Evolutionary conservation across 1,140 invertebrate species (phyloP), one percentile per base, ranked within the genome.

Genomic region (Pissodes strobi): DNA sequence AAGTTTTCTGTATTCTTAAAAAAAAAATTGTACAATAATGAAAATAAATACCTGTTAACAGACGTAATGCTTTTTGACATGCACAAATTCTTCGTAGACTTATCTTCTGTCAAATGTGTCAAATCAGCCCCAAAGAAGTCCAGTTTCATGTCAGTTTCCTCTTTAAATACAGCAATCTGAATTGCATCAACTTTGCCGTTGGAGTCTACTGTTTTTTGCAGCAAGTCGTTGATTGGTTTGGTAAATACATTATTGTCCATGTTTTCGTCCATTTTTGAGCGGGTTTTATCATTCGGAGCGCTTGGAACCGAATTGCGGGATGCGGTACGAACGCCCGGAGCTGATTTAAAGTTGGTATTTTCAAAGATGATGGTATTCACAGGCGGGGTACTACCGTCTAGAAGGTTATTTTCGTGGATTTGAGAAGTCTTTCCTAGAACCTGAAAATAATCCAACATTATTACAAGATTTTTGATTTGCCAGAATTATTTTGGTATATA

Each of bases 291-390:
- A 68, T 56, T 80, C 12, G 53, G 22, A 12, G 41, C 1, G 10
- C n/a, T n/a, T 3, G 10, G 3, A 8, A 13, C 12, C 2, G 23
- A 15, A 41, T 30, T 13, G 41, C 66, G 58, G 22, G 62, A 62
- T 65, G 68, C 22, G 17, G 22, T 55, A 74, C 80, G 66, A 80
- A 70, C 60, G 79, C 81, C 73, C 3, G 73, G 83, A 76, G 82
- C 86, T 57, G 86, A 85, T 79, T 91, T 90, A 72, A 91, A 94
- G 75, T 94, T 94, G 0, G 92, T 94, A 77, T 95, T 95, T 75
- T 95, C 93, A 75, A 95, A 95, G 59, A 95, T 93, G 27, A 95
- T 89, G 0, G 92, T 95, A 73, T 93, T 89, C 12, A 94, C 90
- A 0, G 91, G 90, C 1, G 90, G 85, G 3, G 87, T 88, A 0